These are phyloP conservation scores for Artemisiospiza belli DNA, from an alignment of 2,113 vertebrate genomes.

Conservation along the genomic window DNA sequence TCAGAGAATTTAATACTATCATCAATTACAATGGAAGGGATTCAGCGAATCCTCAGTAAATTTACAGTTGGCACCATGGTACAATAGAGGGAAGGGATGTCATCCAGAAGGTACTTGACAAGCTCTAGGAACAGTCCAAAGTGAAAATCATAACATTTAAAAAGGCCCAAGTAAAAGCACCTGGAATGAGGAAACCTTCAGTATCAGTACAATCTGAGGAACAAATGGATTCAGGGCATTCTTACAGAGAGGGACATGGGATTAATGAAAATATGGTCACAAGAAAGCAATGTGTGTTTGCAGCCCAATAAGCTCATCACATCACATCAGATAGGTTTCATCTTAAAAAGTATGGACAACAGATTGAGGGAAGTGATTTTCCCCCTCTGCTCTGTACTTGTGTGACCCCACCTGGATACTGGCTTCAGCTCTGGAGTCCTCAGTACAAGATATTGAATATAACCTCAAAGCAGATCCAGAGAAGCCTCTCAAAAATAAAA, in stretches of 20 bases:
- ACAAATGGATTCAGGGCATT: neutral
- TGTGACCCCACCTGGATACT: no score
- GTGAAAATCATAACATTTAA: neutral
- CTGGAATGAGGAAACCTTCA: neutral
- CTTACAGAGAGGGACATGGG: neutral
- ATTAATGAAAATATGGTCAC: neutral
- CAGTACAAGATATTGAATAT: no score
- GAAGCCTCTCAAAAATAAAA: neutral
- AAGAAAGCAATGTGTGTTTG: rapidly evolving
- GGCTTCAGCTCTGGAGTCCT: neutral
- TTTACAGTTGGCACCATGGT: neutral
- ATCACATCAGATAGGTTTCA: neutral
- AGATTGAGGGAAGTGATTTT: neutral
- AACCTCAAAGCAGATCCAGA: neutral
- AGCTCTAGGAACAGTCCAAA: neutral
- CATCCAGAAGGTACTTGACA: neutral
- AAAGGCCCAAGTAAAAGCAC: neutral
- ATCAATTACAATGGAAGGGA: neutral
- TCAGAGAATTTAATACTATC: neutral
- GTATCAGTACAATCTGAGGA: neutral
- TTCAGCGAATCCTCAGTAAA: neutral
- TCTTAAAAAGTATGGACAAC: neutral
- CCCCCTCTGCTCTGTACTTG: rapidly evolving
- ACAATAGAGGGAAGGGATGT: neutral
- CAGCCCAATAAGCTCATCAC: neutral